Evolutionary conservation across 2,888 invertebrate species (phyloP).

Genomic region (Baronia brevicornis): DNA sequence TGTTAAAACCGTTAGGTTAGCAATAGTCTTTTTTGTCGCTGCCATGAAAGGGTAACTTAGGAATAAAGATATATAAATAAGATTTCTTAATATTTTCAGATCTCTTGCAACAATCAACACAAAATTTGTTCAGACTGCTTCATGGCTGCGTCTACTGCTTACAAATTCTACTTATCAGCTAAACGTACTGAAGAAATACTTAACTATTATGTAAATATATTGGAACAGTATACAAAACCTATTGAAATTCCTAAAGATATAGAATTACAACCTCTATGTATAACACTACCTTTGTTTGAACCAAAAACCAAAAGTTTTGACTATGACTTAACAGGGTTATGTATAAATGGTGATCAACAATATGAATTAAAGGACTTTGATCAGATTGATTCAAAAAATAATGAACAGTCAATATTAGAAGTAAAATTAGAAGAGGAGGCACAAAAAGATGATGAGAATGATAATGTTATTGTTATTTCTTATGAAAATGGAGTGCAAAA

Average conservation of each 20-base stretch:
- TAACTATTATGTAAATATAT: slow-evolving; percentile 38
- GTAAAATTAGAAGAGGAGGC: slow-evolving; percentile 1
- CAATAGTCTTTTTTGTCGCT: too few relatives aligned
- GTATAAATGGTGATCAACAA: too few relatives aligned
- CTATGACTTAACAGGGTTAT: slow-evolving; percentile 34
- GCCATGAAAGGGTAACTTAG: too few relatives aligned
- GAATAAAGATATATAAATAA: slow-evolving; percentile 14
- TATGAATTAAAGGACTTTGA: too few relatives aligned
- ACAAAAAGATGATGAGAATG: slow-evolving; percentile 21
- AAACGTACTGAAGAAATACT: slow-evolving; percentile 43
- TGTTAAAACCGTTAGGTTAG: too few relatives aligned
- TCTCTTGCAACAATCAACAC: slow-evolving; percentile 35
- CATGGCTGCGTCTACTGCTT: slow-evolving; percentile 38
- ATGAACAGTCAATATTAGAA: too few relatives aligned
- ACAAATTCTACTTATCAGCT: slow-evolving; percentile 44
- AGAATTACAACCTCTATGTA: slow-evolving; percentile 33
- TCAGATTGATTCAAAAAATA: slow-evolving; percentile 14
- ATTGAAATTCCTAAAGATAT: slow-evolving; percentile 29
- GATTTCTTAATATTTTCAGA: slow-evolving; percentile 30
- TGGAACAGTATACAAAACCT: slow-evolving; percentile 32
- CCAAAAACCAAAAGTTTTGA: slow-evolving; percentile 30
- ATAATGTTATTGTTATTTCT: slow-evolving; percentile 35
- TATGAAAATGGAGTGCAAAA: slow-evolving; percentile 30
- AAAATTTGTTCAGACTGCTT: slow-evolving; percentile 53
- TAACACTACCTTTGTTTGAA: slow-evolving; percentile 35